Evolutionary conservation across 2,797 vertebrate species (phyloP), one percentile per base, ranked within the genome.

Genomic region (Hylomyscus alleni): DNA sequence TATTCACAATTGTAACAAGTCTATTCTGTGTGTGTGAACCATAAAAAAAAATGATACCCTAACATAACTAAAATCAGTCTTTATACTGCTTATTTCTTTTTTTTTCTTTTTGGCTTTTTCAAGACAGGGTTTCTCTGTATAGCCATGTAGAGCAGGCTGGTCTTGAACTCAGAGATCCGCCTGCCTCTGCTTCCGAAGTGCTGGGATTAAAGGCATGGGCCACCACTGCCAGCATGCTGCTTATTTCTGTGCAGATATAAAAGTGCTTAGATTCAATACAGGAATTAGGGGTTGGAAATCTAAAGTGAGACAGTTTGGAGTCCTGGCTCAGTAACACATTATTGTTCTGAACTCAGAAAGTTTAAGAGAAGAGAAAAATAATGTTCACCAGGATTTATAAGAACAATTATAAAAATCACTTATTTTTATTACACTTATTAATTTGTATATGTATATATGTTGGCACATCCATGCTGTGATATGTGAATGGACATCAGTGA

Each of bases 331-430:
- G 15, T 92, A 82, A 82, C 9, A 54, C 22, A 60, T 17, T 83
- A 67, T 73, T 95, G 26, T 60, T 96, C 15, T 93, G 47, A 69
- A 47, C 50, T 82, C 67, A 91, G 72, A 72, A 73, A 72, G 94
- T 86, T 89, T 92, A 95, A 90, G 19, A 26, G 11, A 82, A 90
- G 54, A 83, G 31, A 62, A 90, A 93, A 78, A 54, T 72, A 86
- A 91, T 60, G 88, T 88, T 19, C 75, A 72, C 47, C 26, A 95
- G 20, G 9, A 82, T 58, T 58, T 91, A 2, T 85, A 20, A 91
- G 76, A 65, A 26, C 44, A 93, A n/a, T 65, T 94, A 17, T 14
- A 17, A 82, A 58, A 82, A 8, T 56, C 52, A 58, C 29, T 58
- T 77, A 60, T 76, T 90, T 58, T 47, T 65, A 44, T 62, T 65